phyloP scores from a whole-genome alignment of 2,113 vertebrate species.

The Cyprinodon variegatus region DNA sequence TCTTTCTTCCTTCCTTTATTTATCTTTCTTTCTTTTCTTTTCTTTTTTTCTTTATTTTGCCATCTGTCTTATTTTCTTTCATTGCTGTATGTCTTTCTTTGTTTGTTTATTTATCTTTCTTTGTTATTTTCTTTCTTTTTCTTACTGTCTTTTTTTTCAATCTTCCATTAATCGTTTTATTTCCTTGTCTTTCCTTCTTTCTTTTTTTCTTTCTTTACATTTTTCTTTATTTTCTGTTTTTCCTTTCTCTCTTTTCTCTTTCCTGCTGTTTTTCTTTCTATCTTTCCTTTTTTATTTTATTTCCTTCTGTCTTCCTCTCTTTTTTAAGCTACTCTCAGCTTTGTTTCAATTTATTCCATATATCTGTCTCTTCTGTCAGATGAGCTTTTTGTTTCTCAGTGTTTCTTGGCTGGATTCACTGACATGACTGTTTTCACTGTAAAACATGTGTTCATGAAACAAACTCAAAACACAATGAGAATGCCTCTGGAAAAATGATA shows the following conservation, averaged over 20 bases:
- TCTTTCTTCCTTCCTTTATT: too few relatives aligned
- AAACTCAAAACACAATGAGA: not conserved
- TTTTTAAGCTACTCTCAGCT: too few relatives aligned
- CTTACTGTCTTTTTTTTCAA: too few relatives aligned
- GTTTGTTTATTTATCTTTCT: too few relatives aligned
- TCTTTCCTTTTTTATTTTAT: not conserved
- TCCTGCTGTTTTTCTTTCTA: not conserved
- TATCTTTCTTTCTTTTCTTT: too few relatives aligned
- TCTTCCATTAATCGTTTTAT: too few relatives aligned
- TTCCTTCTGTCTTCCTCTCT: too few relatives aligned
- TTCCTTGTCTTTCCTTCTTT: not conserved
- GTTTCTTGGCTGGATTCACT: not conserved
- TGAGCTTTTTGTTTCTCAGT: not conserved
- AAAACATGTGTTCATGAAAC: not conserved
- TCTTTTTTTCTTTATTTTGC: too few relatives aligned
- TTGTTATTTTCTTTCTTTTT: too few relatives aligned
- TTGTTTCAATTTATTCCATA: not conserved
- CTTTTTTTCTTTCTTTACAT: not conserved
- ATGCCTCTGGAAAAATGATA: not conserved
- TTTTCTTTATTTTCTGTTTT: not conserved
- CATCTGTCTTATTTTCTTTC: too few relatives aligned
- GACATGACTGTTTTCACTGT: not conserved
- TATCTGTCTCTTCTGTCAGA: not conserved
- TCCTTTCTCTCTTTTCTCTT: too few relatives aligned
- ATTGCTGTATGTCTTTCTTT: too few relatives aligned